phyloP scores from a whole-genome alignment of 2,113 vertebrate species.

The Eulacestoma nigropectus region DNA sequence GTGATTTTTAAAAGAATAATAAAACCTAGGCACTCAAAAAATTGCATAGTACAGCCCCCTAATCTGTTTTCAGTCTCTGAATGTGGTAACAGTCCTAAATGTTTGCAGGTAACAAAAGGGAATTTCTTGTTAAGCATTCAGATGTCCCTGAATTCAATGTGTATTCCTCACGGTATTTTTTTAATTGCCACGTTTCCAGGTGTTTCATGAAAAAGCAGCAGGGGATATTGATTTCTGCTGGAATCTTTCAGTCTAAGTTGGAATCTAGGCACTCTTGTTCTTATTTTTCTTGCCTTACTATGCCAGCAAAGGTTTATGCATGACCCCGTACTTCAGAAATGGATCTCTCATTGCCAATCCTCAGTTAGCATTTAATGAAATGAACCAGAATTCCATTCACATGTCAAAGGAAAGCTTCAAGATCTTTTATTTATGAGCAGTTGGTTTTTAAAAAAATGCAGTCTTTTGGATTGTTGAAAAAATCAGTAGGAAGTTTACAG shows the following conservation, averaged over 20 bases:
- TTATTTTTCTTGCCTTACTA: not conserved
- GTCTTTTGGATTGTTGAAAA: not conserved
- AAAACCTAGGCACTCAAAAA: not conserved
- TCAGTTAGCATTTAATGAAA: not conserved
- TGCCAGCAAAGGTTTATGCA: not conserved
- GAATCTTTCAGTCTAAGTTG: not conserved
- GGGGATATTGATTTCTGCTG: not conserved
- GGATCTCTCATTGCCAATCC: not conserved
- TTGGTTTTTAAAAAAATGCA: not conserved
- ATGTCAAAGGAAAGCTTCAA: not conserved
- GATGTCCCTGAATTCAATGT: not conserved
- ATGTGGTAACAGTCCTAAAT: not conserved
- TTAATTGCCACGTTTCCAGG: not conserved
- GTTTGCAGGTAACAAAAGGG: not conserved
- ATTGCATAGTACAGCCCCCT: not conserved
- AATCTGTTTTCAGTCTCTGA: not conserved
- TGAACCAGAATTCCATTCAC: not conserved
- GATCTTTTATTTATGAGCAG: not conserved
- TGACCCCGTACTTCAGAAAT: not conserved
- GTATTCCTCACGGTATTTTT: not conserved
- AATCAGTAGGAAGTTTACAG: not conserved
- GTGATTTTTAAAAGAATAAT: not conserved
- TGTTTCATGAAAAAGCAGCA: not conserved
- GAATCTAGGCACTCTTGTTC: not conserved
- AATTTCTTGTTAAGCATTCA: not conserved